phyloP scores from a whole-genome alignment of 1,140 invertebrate species.

The Drosophila ironensis region DNA sequence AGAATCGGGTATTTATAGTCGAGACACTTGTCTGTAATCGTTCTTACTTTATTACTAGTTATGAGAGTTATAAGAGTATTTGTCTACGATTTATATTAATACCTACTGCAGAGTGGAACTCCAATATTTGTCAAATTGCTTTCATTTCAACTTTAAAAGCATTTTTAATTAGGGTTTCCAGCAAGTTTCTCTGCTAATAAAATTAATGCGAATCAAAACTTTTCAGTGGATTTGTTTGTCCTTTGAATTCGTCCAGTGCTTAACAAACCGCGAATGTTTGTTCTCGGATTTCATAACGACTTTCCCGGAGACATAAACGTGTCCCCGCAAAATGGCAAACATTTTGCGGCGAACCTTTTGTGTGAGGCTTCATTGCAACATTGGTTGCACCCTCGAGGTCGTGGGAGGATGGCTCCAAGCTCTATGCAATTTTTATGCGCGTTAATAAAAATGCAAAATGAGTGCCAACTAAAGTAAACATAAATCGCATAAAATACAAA shows the following conservation, averaged over 20 bases:
- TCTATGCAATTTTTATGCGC: constrained; percentile 43
- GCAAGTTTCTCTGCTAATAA: not conserved
- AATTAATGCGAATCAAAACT: not conserved
- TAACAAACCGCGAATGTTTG: constrained; percentile 2
- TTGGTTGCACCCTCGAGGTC: constrained; percentile 37
- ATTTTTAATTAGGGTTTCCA: too few species aligned
- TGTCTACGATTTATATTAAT: too few species aligned
- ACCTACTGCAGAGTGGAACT: too few species aligned
- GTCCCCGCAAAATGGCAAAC: constrained; percentile 5
- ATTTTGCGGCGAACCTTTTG: constrained; percentile 22
- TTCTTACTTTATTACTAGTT: too few species aligned
- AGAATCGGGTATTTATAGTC: too few species aligned
- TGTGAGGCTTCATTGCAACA: constrained; percentile 31
- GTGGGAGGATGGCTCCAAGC: not conserved
- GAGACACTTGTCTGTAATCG: too few species aligned
- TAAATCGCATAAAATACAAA: constrained; percentile 77
- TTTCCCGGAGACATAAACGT: constrained; percentile 6
- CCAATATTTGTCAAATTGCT: too few species aligned
- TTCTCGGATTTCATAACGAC: constrained; percentile 7
- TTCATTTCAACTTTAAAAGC: too few species aligned
- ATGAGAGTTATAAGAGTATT: too few species aligned
- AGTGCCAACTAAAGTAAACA: constrained; percentile 64
- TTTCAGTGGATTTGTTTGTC: not conserved
- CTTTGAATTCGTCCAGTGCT: constrained; percentile 2
- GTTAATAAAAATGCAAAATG: constrained; percentile 66